These are phyloP conservation scores for Silurus glanis DNA, from an alignment of 2,113 vertebrate species.

Conservation along the genomic window DNA sequence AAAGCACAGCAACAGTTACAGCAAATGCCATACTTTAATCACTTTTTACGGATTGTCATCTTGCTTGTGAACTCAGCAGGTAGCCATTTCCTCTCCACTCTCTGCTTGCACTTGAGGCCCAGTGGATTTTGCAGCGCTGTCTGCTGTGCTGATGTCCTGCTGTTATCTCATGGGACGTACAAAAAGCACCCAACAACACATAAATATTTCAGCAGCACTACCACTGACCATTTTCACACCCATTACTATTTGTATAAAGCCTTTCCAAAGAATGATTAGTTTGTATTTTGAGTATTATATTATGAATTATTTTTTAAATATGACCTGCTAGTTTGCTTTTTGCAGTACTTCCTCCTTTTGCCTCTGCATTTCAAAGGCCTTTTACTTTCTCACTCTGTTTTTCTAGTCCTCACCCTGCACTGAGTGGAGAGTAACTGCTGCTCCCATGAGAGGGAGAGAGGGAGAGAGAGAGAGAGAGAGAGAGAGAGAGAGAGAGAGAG, in stretches of 20 bases:
- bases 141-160: conserved; percentile 4
- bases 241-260: not conserved
- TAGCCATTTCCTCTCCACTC: not conserved
- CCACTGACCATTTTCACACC: conserved; percentile 30
- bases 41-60: not conserved
- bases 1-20: not conserved
- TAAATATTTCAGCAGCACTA: conserved; percentile 44
- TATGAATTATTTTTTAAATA: conserved; percentile 8
- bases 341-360: not conserved
- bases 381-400: not conserved
- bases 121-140: conserved; percentile 1
- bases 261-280: not conserved
- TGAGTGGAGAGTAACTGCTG: not conserved
- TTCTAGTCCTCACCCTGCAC: not conserved
- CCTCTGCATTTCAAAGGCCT: not conserved
- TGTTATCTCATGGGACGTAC: conserved; percentile 25
- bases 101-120: not conserved
- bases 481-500: conserved; percentile 1
- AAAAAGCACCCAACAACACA: conserved; percentile 1
- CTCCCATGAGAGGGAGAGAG: not conserved
- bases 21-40: not conserved
- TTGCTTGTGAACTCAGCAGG: not conserved
- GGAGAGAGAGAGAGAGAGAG: not conserved
- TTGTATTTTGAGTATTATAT: not conserved
- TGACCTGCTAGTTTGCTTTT: not conserved